phyloP scores from a whole-genome alignment of 2,113 vertebrate species.

The Lampris megalopsis region DNA sequence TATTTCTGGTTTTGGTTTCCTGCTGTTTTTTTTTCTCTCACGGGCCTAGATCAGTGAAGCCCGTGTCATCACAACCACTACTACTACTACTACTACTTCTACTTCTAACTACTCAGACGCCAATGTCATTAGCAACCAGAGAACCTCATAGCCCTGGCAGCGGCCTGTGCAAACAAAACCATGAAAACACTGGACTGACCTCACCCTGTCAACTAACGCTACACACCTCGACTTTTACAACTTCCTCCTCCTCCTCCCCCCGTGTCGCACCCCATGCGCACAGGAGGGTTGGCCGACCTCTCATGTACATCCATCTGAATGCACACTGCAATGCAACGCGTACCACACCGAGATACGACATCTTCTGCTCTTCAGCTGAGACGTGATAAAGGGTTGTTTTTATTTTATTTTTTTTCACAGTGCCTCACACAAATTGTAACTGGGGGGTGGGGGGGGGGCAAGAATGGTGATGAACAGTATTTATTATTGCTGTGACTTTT shows the following conservation, averaged over 20 bases:
- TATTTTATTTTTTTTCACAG: slow-evolving; percentile 30
- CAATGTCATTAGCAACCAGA: slow-evolving; percentile 68
- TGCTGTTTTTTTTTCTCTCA: slow-evolving; percentile 29
- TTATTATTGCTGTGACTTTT: slow-evolving; percentile 77
- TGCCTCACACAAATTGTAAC: slow-evolving; percentile 74
- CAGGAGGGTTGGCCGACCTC: slow-evolving; percentile 31
- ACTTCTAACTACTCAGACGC: slow-evolving; percentile 7
- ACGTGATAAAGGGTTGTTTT: slow-evolving; percentile 24
- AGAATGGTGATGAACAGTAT: slow-evolving; percentile 74
- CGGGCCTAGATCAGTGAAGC: slow-evolving; percentile 78
- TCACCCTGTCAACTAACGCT: slow-evolving; percentile 52
- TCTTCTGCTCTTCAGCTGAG: slow-evolving; percentile 79
- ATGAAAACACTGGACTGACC: slow-evolving; percentile 73
- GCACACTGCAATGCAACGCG: slow-evolving; percentile 85
- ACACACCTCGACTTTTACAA: slow-evolving; percentile 44
- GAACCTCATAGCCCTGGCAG: slow-evolving; percentile 64
- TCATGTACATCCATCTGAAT: slow-evolving; percentile 78
- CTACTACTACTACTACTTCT: slow-evolving; percentile 39
- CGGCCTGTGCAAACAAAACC: slow-evolving; percentile 60
- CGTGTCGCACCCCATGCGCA: slow-evolving; percentile 47
- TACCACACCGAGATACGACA: slow-evolving; percentile 58
- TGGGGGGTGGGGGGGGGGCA: slow-evolving; percentile 23
- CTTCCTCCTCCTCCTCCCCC: slow-evolving; percentile 41
- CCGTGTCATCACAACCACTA: slow-evolving; percentile 54
- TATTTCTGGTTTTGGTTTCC: slow-evolving; percentile 22